Conservation (phyloP, 2,113 vertebrate genomes). For the Ptilorrhoa leucosticta region DNA sequence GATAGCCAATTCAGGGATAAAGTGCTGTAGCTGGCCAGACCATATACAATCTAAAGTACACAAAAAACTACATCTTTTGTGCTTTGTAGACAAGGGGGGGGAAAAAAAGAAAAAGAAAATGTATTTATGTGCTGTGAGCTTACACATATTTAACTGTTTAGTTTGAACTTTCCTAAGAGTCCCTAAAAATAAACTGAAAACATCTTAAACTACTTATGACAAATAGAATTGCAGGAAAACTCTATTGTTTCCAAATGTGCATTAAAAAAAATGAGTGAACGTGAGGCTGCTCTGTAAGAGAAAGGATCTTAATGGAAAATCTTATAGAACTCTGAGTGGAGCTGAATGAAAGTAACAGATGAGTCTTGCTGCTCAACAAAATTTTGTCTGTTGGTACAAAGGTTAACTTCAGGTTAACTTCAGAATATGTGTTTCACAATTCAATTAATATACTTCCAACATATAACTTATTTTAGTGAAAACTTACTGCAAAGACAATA, state of each 20-base stretch:
- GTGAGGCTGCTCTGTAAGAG: neutral
- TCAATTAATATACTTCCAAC: neutral
- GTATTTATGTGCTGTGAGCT: neutral
- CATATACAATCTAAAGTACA: neutral
- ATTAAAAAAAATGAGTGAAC: neutral
- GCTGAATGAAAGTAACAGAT: neutral
- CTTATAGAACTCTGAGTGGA: neutral
- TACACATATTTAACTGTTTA: neutral
- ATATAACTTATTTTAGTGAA: neutral
- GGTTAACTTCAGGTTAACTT: neutral
- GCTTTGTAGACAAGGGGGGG: neutral
- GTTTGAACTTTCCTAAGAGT: neutral
- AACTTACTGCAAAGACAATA: neutral
- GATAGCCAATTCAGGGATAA: neutral
- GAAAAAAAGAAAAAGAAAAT: neutral
- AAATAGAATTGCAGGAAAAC: constrained; percentile 34
- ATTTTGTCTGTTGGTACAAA: neutral
- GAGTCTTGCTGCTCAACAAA: neutral
- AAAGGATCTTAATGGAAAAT: neutral
- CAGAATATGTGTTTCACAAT: neutral
- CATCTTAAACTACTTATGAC: neutral
- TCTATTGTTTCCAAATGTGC: constrained; percentile 10
- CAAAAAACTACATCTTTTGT: neutral
- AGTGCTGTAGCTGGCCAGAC: neutral
- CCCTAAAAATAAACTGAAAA: constrained; percentile 37